Evolutionary conservation across 2,113 vertebrate genomes (phyloP), one percentile per base, ranked within the genome.

Genomic region (Indri indri): DNA sequence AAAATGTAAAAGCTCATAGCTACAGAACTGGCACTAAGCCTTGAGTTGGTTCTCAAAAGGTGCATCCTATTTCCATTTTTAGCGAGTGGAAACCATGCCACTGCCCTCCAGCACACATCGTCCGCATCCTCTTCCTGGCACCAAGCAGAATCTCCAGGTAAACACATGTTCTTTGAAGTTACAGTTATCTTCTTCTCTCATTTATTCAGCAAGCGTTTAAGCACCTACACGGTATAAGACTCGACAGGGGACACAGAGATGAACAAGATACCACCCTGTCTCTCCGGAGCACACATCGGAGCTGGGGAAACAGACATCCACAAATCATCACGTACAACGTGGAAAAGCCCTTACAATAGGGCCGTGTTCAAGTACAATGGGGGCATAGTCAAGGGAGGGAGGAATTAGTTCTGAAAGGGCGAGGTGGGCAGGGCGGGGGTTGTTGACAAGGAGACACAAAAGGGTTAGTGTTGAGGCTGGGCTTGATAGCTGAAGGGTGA

Each of bases 391-490:
- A 61, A 40, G 59, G n/a, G 77, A 68, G 81, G 82, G 77, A 76
- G 59, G 40, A 47, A 59, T 85, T 84, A 22, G 7, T 61, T 76
- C 74, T 80, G 76, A 90, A 92, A 90, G 66, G 88, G 25, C 1
- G 45, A 92, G 88, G 91, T 96, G 96, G 90, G 81, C 61, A 85
- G 97, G 27, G 61, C 59, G 65, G n/a, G 84, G 65, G 63, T 5
- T 92, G 47, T 63, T 37, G 45, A 70, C 47, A 23, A 88, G 65
- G 66, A 94, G 32, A 23, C 54, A 96, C 90, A 96, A 90, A 95
- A 90, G 85, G 22, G 57, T 92, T 47, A 88, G 93, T 96, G 88
- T 92, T 32, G 40, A 82, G 8, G 52, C 77, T 30, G 7, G 12
- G 13, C 57, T 45, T 25, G 87, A 86, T 1, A 66, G 76, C 84